Evolutionary conservation across 2,888 invertebrate genomes (phyloP), one percentile per base, ranked within the genome.

Genomic region (Pomacea canaliculata): DNA sequence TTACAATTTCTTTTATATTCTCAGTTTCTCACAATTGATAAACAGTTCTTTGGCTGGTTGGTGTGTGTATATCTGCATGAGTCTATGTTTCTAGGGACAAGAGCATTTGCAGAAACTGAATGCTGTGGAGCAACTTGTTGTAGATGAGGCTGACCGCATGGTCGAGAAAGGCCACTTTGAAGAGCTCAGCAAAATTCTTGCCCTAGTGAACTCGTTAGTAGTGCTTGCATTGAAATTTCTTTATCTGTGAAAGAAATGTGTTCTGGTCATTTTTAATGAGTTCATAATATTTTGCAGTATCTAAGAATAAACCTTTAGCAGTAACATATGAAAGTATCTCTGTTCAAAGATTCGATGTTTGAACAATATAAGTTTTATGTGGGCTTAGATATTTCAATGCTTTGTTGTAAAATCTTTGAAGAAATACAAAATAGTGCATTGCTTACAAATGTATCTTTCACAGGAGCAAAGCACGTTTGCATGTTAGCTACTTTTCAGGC

Each of bases 131-230:
- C 96, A 94, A 91, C 92, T 99, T 80, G 98, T 97, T 78, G 97
- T 96, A 0, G 99, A 99, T 91, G 99, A 99, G 92, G 98, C 99
- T 0, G 99, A 99, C 91, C 93, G 99, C 79, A 99, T 99, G 99
- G 92, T 99, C 23, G 99, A 99, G 89, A 94, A 94, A 83, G 97
- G 97, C 0, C 99, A 99, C 90, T 99, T 99, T 90, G 94, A 96
- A 82, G 99, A 99, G 91, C 90, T 99, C 4, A 93, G 95, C 46
- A 93, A 94, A 19, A 91, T 99, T 63, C 89, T 99, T 8, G 95
- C 95, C 82, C 92, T 94, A 0, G 92, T 99, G 10, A 97, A 98
- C 90, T 91, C 92, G 19, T 94, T 95, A 84, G 93, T 76, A 16
- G 60, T 16, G 12, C 51, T 13, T 56, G 4, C 8, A 16, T 37